These are phyloP conservation scores for Sebastes hopkinsi DNA, from an alignment of 2,797 vertebrate genomes.

Conservation along the genomic window DNA sequence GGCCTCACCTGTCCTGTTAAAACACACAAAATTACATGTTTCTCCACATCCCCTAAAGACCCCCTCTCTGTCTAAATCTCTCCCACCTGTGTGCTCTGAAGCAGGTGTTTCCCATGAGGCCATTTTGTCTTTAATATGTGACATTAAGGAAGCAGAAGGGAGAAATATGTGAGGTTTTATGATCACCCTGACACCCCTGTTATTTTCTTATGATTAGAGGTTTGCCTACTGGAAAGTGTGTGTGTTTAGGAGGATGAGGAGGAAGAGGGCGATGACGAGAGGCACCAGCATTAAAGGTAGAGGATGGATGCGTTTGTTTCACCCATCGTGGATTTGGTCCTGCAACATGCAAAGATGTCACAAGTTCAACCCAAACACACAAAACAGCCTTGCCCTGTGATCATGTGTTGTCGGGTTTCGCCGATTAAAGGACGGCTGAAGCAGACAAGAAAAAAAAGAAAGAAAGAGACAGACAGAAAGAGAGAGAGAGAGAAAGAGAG, in stretches of 20 bases:
- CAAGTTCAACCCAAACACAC: conserved; percentile 4
- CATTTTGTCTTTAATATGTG: conserved; percentile 55
- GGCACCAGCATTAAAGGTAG: neutral
- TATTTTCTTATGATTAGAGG: conserved; percentile 70
- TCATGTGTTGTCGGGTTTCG: neutral
- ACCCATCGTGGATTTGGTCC: neutral
- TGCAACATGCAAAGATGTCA: conserved; percentile 7
- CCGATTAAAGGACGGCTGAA: conserved; percentile 31
- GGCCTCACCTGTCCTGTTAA: conserved; percentile 48
- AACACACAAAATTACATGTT: conserved; percentile 65
- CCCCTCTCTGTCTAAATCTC: neutral
- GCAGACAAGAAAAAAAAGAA: neutral
- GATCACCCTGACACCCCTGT: conserved; percentile 47
- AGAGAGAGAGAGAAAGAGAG: neutral
- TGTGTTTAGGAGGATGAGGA: neutral
- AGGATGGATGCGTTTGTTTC: neutral
- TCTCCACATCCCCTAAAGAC: conserved; percentile 22
- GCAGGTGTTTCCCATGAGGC: conserved; percentile 74
- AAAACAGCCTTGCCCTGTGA: conserved; percentile 18
- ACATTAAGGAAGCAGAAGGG: conserved; percentile 57
- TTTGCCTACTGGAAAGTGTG: conserved; percentile 22
- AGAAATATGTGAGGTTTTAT: conserved; percentile 67
- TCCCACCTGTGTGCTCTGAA: conserved; percentile 58
- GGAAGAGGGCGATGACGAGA: neutral
- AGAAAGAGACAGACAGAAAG: neutral